Evolutionary conservation across 2,113 vertebrate genomes (phyloP), one percentile per base, ranked within the genome.

Genomic region (Symphodus melops): DNA sequence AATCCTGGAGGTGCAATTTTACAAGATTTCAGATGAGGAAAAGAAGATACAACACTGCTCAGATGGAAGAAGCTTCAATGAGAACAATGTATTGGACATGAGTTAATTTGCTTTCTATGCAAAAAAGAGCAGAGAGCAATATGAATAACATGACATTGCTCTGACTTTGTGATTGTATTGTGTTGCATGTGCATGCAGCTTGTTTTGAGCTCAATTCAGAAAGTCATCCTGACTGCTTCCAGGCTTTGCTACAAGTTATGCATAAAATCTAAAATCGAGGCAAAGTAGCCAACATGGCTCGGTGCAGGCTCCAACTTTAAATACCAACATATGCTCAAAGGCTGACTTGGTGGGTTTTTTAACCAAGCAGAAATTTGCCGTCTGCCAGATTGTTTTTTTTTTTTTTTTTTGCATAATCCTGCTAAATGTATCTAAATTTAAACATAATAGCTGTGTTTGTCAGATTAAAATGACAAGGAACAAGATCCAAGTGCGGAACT

Each of bases 1-100:
- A 73, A 57, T 51, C 13, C 71, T 25, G 51, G n/a, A 62, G 37
- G 51, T 75, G 70, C 75, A 75, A 9, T 42, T 58, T 77, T 55
- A 41, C 52, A 67, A 67, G 33, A 67, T 41, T 62, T 48, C 56
- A 77, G 73, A 44, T 67, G 66, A 74, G 37, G 8, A 60, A 16
- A 19, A 54, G 46, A 44, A 84, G 52, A 42, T 4, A 56, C 36
- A 61, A 49, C 25, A 16, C 1, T 3, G 52, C 68, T 44, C 62
- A 25, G 41, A 6, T 54, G 44, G 21, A 52, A 12, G 44, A 68
- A 41, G 51, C 9, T 6, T 54, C 16, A 23, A 4, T 17, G 5
- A n/a, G 21, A 56, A 33, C 11, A 41, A 41, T 5, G 3, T 11
- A 41, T 11, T 41, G 39, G 39, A 41, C 8, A 10, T 10, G 11